These are phyloP conservation scores for Heliopora coerulea DNA, from an alignment of 92 coral and sea anemone species.

Conservation along the genomic window DNA sequence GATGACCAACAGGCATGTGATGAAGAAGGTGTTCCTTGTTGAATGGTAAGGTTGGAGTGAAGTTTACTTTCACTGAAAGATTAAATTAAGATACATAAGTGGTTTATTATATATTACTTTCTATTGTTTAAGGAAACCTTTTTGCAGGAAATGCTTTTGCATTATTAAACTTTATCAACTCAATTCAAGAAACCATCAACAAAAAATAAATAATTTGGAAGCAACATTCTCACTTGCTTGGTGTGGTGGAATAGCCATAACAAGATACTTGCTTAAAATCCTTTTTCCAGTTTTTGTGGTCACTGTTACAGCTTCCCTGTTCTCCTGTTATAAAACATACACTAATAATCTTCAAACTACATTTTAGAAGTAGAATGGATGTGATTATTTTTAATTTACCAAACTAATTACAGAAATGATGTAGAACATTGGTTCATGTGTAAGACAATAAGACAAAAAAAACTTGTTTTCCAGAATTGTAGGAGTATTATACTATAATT, in stretches of 20 bases:
- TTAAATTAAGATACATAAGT: no score
- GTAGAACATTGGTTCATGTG: no score
- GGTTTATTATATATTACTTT: no score
- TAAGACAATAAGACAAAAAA: no score
- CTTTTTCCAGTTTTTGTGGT: constrained; percentile 57
- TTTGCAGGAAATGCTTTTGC: no score
- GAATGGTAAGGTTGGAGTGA: constrained; percentile 75
- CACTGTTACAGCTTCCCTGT: constrained; percentile 49
- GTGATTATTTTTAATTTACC: not conserved
- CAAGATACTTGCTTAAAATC: constrained; percentile 61
- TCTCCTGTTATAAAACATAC: constrained; percentile 38
- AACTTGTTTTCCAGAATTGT: no score
- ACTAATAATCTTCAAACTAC: not conserved
- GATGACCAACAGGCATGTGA: constrained; percentile 80
- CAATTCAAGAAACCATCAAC: no score
- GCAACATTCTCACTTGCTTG: constrained; percentile 57
- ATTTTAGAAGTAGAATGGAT: not conserved
- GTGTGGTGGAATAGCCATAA: constrained; percentile 82
- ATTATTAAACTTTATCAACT: no score
- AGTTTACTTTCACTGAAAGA: constrained; percentile 62
- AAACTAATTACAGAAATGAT: no score
- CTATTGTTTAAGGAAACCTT: no score
- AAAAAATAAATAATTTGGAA: not conserved
- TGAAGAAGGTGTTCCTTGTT: constrained; percentile 63
- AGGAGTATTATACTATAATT: no score